These are phyloP conservation scores for Coregonus suidteri DNA, from an alignment of 2,797 vertebrate genomes.

Conservation along the genomic window DNA sequence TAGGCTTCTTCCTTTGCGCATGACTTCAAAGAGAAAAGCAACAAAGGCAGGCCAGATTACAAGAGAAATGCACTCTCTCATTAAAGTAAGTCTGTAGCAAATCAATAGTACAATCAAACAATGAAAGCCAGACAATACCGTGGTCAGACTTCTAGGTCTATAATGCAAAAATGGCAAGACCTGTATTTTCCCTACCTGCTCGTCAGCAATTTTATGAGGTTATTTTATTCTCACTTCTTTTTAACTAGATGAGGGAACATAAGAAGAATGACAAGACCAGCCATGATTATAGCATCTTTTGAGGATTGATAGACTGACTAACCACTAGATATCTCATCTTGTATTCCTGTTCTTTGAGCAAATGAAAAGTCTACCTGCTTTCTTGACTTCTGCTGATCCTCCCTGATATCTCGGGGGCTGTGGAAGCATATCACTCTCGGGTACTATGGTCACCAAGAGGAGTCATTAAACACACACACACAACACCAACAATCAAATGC, in stretches of 20 bases:
- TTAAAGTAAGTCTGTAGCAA: not conserved
- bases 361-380: no score
- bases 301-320: not conserved
- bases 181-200: not conserved
- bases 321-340: not conserved
- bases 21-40: not conserved
- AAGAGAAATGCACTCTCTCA: not conserved
- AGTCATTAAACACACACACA: no score
- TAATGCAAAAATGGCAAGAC: not conserved
- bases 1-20: slow-evolving; percentile 11
- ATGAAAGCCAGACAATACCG: not conserved
- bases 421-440: not conserved
- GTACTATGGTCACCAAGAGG: not conserved
- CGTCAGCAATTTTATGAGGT: not conserved
- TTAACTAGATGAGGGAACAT: not conserved
- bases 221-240: not conserved
- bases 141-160: no score
- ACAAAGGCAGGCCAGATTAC: not conserved
- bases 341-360: no score
- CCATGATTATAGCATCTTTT: not conserved
- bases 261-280: not conserved
- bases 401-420: not conserved
- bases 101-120: not conserved
- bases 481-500: not conserved
- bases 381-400: not conserved